These are phyloP conservation scores for Shinisaurus crocodilurus DNA, from an alignment of 2,113 vertebrate species.

Conservation along the genomic window DNA sequence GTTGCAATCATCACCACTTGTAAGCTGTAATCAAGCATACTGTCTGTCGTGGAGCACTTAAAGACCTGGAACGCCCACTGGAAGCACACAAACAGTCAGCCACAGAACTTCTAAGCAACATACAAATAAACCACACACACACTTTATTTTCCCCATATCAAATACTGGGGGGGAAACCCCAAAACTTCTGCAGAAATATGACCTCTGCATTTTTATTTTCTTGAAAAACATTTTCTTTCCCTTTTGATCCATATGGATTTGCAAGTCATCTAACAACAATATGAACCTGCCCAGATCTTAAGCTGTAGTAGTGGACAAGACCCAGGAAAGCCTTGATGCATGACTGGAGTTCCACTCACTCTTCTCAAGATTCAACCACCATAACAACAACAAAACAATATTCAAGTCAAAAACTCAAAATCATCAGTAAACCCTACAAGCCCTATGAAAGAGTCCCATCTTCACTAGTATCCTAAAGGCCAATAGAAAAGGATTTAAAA, in stretches of 20 bases:
- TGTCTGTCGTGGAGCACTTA: not conserved
- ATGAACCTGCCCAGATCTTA: not conserved
- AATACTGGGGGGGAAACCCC: not conserved
- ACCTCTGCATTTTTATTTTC: not conserved
- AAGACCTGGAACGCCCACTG: constrained; percentile 11
- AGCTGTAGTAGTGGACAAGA: not conserved
- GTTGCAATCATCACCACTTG: not conserved
- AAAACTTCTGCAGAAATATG: not conserved
- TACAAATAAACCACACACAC: not conserved
- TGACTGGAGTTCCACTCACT: not conserved
- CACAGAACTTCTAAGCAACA: not conserved
- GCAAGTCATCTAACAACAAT: not conserved
- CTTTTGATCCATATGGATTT: not conserved
- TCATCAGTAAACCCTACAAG: no score
- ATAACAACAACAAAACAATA: not conserved
- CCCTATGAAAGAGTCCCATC: not conserved
- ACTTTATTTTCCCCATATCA: not conserved
- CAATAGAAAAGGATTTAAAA: not conserved
- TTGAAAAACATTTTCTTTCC: not conserved
- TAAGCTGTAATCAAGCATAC: constrained; percentile 20
- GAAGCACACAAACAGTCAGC: not conserved
- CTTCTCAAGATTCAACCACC: not conserved
- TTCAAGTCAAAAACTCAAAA: not conserved
- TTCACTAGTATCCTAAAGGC: not conserved
- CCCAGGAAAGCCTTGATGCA: not conserved